Percentiles rank a stretch among this genome's conserved stretches.
phyloP scores from a whole-genome alignment of 1,140 invertebrate species.

The Penaeus japonicus region DNA sequence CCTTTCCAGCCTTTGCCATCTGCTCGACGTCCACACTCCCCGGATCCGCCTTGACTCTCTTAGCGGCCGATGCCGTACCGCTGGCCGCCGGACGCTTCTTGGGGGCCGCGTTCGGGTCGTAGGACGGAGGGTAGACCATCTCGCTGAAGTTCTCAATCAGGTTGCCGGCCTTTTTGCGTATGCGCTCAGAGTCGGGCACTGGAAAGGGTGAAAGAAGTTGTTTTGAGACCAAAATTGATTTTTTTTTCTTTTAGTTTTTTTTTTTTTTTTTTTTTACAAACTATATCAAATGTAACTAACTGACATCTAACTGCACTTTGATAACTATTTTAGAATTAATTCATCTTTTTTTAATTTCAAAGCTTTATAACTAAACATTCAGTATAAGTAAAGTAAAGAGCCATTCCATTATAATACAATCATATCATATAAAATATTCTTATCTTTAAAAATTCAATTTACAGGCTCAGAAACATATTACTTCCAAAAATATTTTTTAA shows the following conservation, averaged over 20 bases:
- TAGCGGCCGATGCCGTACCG: neutral
- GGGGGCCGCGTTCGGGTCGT: neutral
- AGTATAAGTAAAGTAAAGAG: no score
- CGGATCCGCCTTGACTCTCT: constrained; percentile 64
- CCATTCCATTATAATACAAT: no score
- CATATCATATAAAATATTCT: no score
- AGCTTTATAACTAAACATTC: no score
- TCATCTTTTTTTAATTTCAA: no score
- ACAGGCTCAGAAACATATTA: no score
- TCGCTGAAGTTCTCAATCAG: constrained; percentile 17
- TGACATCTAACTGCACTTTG: neutral
- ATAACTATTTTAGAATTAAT: no score
- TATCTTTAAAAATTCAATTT: no score
- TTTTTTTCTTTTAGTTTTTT: no score
- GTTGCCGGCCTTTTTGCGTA: constrained; percentile 25
- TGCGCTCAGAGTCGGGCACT: constrained; percentile 39
- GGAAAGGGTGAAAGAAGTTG: neutral
- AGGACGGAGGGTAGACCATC: constrained; percentile 22
- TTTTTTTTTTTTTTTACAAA: neutral
- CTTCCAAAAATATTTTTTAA: no score
- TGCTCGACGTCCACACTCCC: constrained; percentile 65
- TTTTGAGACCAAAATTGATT: no score
- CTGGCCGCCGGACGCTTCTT: constrained; percentile 15
- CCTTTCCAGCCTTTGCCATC: constrained; percentile 65
- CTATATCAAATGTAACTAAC: neutral